phyloP scores from a whole-genome alignment of 2,888 invertebrate species.

The Phorcus lineatus region DNA sequence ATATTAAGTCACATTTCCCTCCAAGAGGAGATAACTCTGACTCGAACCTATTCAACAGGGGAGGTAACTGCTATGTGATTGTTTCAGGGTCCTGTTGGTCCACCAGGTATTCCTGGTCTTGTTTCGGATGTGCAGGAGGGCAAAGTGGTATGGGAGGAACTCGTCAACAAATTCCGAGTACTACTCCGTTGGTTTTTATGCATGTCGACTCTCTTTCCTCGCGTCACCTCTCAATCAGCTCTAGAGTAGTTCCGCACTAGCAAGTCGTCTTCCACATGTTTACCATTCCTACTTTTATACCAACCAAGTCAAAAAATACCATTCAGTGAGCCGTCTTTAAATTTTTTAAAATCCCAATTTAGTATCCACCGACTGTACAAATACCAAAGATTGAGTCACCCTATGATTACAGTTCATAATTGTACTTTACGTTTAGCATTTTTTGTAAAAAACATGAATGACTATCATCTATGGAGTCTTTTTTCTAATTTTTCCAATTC shows the following conservation, averaged over 20 bases:
- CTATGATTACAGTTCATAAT: too few species aligned
- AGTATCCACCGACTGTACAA: too few species aligned
- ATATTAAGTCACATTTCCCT: too few species aligned
- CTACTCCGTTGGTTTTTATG: constrained; percentile 53
- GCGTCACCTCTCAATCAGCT: background rate
- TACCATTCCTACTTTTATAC: background rate
- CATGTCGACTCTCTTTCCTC: background rate
- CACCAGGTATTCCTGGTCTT: constrained; percentile 42
- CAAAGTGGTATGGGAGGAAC: constrained; percentile 47
- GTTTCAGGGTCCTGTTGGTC: constrained; percentile 46
- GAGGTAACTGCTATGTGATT: background rate
- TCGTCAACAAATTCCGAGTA: constrained; percentile 59
- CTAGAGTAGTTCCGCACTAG: background rate
- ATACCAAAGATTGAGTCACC: too few species aligned
- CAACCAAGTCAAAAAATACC: background rate
- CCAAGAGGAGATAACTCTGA: background rate
- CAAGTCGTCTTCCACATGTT: background rate
- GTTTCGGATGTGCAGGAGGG: constrained; percentile 34
- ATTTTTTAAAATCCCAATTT: too few species aligned
- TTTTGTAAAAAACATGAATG: too few species aligned
- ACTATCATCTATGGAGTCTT: too few species aligned
- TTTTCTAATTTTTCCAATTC: too few species aligned
- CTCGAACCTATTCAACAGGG: too few species aligned
- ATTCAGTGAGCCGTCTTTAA: too few species aligned
- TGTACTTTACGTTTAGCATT: too few species aligned